Conservation (phyloP, 2,797 vertebrate genomes). For the Poeciliopsis gracilis region DNA sequence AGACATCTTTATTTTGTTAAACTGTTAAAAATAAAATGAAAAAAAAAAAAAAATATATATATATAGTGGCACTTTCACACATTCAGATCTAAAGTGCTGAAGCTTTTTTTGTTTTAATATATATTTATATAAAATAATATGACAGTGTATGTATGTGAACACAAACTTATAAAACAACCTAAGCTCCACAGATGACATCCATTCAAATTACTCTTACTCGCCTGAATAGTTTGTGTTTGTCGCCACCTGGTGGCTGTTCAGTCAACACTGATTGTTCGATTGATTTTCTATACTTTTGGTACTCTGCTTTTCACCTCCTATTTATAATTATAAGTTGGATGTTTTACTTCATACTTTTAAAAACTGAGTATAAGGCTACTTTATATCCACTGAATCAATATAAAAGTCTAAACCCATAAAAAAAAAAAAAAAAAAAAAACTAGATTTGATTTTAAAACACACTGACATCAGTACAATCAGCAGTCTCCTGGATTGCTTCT, state of each 20-base stretch:
- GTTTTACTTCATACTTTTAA: conserved; percentile 8
- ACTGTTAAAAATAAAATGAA: conserved; percentile 31
- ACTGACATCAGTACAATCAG: conserved; percentile 54
- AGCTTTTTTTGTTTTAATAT: conserved; percentile 30
- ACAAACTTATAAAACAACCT: conserved; percentile 3
- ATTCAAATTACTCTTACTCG: conserved; percentile 26
- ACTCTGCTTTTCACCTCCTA: neutral
- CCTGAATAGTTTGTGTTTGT: conserved; percentile 53
- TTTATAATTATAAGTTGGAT: neutral
- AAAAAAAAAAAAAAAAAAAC: neutral
- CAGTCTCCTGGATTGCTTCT: conserved; percentile 47
- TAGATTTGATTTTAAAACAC: conserved; percentile 20
- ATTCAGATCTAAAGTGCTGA: conserved; percentile 48
- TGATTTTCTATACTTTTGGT: conserved; percentile 11
- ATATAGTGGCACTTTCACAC: conserved; percentile 26
- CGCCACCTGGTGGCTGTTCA: conserved; percentile 62
- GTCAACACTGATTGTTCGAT: conserved; percentile 5
- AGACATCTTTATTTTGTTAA: conserved; percentile 70
- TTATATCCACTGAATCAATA: conserved; percentile 19
- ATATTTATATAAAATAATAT: conserved; percentile 6
- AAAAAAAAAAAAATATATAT: neutral
- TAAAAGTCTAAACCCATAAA: conserved; percentile 7
- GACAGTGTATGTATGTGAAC: conserved; percentile 10
- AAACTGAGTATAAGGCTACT: conserved; percentile 18
- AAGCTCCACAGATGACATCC: conserved; percentile 9